Base-by-base conservation (phyloP, 2,113 vertebrate genomes). In the Condylura cristata region DNA sequence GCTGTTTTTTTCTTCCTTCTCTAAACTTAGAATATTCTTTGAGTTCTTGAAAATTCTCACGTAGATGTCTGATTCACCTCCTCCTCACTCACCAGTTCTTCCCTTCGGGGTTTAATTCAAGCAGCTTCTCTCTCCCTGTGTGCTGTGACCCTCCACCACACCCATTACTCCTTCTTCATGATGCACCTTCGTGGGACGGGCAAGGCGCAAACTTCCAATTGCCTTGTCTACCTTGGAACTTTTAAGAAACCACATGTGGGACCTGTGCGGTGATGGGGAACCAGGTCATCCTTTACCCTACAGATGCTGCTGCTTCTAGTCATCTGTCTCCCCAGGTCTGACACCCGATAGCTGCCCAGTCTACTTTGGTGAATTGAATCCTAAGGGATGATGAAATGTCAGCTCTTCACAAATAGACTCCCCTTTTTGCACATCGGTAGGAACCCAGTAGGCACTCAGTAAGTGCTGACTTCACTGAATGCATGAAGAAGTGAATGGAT, bases 21-120 rank as follows among this genome's bases (percentile, higher is more conserved):
- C 93, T 61, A 89, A 94, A 82, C 83, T 90, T 90, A 85, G 93
- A 94, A 46, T 93, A 58, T 86, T 89, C 91, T 91, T 93, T 44
- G 74, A 94, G 89, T 78, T 90, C 82, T 90, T 92, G 82, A 86
- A 60, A 71, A 65, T 81, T 75, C 81, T 93, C 88, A 22, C 90
- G 72, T 30, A 32, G 82, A 8, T 11, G n/a, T 82, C 86, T 92
- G 95, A 88, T n/a, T 88, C 89, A 90, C 56, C 68, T n/a, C 44
- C 26, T 91, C 14, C 66, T 83, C 16, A 8, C 70, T 70, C 72
- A n/a, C 71, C n/a, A 8, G 3, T 8, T 10, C 44, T 65, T 65
- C 88, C 63, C 58, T 37, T 51, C 4, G n/a, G 28, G 26, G 70
- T 56, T 71, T 48, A n/a, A 86, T 90, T 60, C 1, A 0, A 63